Evolutionary conservation across 2,797 vertebrate genomes (phyloP), one percentile per base, ranked within the genome.

Genomic region (Hemibagrus guttatus): DNA sequence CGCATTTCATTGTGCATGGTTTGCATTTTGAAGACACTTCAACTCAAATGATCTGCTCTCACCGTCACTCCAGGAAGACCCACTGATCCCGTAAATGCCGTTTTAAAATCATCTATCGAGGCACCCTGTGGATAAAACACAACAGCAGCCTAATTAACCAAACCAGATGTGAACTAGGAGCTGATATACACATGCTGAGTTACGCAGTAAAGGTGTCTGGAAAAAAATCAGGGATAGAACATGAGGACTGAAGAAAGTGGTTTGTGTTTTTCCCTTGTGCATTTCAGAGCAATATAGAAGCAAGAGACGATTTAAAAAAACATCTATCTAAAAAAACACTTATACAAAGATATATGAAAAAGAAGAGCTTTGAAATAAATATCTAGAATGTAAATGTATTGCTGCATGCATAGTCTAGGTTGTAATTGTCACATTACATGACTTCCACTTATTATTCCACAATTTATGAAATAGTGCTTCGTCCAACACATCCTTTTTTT

Each of bases 1-100:
- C 14, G 1, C 3, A 74, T 74, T 72, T 72, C 21, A 46, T 2
- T 6, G 23, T 14, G 13, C 26, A 9, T 52, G 23, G 14, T 54
- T n/a, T 54, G 72, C 14, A 74, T 72, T 26, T 26, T 26, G 5
- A 49, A 49, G 23, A 75, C 26, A 52, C 6, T 49, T 69, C 39
- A 79, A 39, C 14, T 11, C 35, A 42, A 8, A 35, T 0, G 42
- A 42, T 58, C 75, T 35, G 69, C 39, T 92, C 95, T 95, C 87
- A 96, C 96, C 68, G 90, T 89, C 1, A 91, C 93, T 89, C 96
- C 96, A 42, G 96, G 95, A 81, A 94, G 95, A 68, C 95, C 95
- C 95, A 95, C 94, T 4, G 95, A 94, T 82, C 95, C 85, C 1
- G 94, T 93, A 89, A 96, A 96, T 8, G 93, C 93, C 84, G 95